Conservation (phyloP, 2,797 vertebrate species). For the Notolabrus celidotus region DNA sequence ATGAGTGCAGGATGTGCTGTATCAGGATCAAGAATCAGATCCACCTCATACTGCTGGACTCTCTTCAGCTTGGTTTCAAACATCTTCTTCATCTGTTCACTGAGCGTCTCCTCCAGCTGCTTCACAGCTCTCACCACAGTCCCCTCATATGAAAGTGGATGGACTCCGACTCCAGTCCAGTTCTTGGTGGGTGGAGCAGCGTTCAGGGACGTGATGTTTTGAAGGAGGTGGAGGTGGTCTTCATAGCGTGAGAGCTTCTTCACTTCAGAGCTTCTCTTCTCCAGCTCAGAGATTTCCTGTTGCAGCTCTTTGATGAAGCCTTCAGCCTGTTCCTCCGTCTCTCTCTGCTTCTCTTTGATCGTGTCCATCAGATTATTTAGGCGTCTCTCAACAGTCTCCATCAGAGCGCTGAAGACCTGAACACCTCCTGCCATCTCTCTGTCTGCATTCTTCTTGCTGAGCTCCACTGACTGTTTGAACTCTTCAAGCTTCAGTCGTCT, state of each 20-base stretch:
- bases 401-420: constrained; percentile 25
- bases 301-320: constrained; percentile 30
- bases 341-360: constrained; percentile 7
- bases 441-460: constrained; percentile 22
- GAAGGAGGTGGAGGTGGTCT: constrained; percentile 15
- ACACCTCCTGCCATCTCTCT: background rate
- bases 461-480: constrained; percentile 13
- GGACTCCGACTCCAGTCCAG: constrained; percentile 15
- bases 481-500: constrained; percentile 22
- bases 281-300: constrained; percentile 38
- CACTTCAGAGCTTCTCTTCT: constrained; percentile 5
- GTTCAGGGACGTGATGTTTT: background rate
- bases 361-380: constrained; percentile 12
- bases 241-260: constrained; percentile 7
- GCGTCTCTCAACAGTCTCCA: constrained; percentile 2
- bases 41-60: constrained; percentile 12
- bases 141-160: background rate
- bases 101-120: constrained; percentile 8
- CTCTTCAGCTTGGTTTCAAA: constrained; percentile 7
- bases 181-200: constrained; percentile 6
- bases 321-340: constrained; percentile 15
- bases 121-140: constrained; percentile 9
- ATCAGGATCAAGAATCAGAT: constrained; percentile 27
- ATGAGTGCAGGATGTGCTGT: constrained; percentile 2
- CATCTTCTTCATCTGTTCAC: background rate